A percentile compares a stretch with the other conserved stretches of the same genome.
Conservation (phyloP, 2,113 vertebrate species). For the Myotis brandtii region DNA sequence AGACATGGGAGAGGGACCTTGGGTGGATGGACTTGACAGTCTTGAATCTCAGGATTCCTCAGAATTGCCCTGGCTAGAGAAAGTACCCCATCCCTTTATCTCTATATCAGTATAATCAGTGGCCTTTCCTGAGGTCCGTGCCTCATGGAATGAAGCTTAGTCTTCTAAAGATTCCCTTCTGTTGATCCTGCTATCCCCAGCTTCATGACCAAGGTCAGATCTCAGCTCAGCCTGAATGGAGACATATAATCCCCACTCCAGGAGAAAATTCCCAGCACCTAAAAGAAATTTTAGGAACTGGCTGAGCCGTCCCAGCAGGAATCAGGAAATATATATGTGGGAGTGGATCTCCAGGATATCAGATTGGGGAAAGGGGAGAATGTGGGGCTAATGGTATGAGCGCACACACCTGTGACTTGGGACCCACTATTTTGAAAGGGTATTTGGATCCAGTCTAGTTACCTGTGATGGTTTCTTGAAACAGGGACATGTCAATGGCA, state of each 20-base stretch:
- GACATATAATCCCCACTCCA: background rate
- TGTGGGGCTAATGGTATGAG: background rate
- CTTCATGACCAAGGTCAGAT: background rate
- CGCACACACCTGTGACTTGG: background rate
- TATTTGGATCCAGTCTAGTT: background rate
- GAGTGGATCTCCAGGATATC: background rate
- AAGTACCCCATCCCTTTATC: background rate
- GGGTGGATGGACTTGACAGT: background rate
- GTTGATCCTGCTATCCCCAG: background rate
- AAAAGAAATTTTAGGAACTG: background rate
- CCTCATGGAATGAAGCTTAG: background rate
- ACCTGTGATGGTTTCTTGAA: background rate
- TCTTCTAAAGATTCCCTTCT: background rate
- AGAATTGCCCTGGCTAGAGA: background rate
- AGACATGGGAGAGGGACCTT: background rate
- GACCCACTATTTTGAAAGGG: background rate
- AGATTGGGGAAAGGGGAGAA: background rate
- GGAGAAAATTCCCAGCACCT: background rate
- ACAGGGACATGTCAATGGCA: background rate
- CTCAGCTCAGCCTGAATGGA: background rate
- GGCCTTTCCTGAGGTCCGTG: background rate
- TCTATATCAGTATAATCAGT: background rate
- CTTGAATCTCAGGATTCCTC: background rate
- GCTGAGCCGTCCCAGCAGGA: background rate
- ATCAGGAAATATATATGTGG: background rate